phyloP scores from a whole-genome alignment of 2,888 invertebrate genomes.

The Venusia cambrica region DNA sequence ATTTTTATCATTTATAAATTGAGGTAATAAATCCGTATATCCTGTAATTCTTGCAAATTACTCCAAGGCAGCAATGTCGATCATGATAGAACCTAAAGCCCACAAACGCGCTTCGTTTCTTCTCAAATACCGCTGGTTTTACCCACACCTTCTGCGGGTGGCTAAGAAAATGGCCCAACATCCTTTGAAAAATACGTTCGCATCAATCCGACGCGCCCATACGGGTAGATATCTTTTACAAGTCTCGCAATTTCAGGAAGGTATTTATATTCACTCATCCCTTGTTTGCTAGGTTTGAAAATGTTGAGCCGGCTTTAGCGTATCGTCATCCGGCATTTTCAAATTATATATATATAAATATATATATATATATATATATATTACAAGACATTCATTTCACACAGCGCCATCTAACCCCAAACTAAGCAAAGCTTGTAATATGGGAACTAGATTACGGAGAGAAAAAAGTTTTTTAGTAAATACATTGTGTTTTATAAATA shows the following conservation, averaged over 20 bases:
- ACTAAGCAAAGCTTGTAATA: too few relatives aligned
- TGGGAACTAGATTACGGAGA: too few relatives aligned
- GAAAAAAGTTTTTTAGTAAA: too few relatives aligned
- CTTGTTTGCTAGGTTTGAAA: slow-evolving; percentile 3
- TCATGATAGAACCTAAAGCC: slow-evolving; percentile 12
- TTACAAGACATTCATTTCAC: too few relatives aligned
- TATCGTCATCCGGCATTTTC: not conserved
- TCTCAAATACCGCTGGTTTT: slow-evolving; percentile 20
- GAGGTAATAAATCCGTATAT: too few relatives aligned
- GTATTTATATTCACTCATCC: slow-evolving; percentile 49
- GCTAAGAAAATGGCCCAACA: slow-evolving; percentile 41
- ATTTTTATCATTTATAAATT: too few relatives aligned
- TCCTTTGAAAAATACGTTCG: slow-evolving; percentile 46
- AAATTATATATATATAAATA: too few relatives aligned
- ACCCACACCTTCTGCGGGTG: slow-evolving; percentile 35
- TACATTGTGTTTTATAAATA: too few relatives aligned
- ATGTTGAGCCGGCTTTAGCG: not conserved
- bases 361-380: too few relatives aligned
- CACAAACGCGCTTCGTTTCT: slow-evolving; percentile 18
- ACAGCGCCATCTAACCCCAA: too few relatives aligned
- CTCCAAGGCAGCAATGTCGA: not conserved
- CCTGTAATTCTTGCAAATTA: not conserved
- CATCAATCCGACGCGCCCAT: slow-evolving; percentile 50
- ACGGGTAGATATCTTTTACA: slow-evolving; percentile 46
- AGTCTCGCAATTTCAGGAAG: slow-evolving; percentile 50